phyloP scores from a whole-genome alignment of 2,888 invertebrate species.

The Cybosia mesomella region DNA sequence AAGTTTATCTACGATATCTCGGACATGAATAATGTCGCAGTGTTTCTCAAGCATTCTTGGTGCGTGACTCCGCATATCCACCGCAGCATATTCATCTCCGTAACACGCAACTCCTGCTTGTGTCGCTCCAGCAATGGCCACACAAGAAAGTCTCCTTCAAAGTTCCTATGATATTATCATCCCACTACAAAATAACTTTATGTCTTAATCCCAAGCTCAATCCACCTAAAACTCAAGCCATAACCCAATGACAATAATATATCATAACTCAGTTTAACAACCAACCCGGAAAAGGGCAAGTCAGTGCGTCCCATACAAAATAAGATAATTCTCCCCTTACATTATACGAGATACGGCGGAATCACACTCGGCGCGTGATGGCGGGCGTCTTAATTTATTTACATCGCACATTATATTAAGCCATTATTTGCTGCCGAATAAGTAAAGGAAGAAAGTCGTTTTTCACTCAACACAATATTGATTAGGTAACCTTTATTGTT shows the following conservation, averaged over 20 bases:
- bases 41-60: too few relatives aligned
- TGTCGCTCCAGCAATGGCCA: too few relatives aligned
- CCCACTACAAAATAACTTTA: neutral
- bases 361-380: neutral
- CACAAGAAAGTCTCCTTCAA: too few relatives aligned
- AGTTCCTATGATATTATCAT: neutral
- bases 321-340: constrained; percentile 8
- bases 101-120: too few relatives aligned
- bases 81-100: too few relatives aligned
- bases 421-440: neutral
- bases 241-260: neutral
- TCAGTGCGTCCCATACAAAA: constrained; percentile 3
- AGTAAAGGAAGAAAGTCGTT: neutral
- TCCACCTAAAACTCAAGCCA: neutral
- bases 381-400: constrained; percentile 11
- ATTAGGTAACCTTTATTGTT: neutral
- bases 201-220: neutral
- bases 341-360: neutral
- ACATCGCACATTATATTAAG: neutral
- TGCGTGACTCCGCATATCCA: too few relatives aligned
- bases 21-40: too few relatives aligned
- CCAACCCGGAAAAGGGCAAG: constrained; percentile 9
- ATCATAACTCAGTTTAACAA: constrained; percentile 14
- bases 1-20: too few relatives aligned
- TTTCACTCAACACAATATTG: neutral